Evolutionary conservation across 2,113 vertebrate genomes (phyloP).

Genomic region (Choloepus hoffmanni): DNA sequence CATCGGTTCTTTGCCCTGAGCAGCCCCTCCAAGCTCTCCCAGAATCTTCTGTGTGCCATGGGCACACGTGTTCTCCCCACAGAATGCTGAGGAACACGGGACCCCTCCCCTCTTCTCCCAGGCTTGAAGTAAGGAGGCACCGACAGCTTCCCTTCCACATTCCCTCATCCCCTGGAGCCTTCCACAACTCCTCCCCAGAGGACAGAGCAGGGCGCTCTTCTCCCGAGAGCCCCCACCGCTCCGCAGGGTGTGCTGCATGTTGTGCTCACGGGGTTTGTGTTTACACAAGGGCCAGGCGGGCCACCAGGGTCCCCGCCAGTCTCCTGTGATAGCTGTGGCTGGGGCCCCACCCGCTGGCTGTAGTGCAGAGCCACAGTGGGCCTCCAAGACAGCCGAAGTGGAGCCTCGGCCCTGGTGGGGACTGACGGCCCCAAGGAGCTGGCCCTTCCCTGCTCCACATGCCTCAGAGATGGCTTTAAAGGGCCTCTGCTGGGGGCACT

Average conservation of each 20-base stretch:
- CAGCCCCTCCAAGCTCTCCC: too few species aligned
- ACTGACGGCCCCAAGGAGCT: accelerated
- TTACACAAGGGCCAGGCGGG: neutral
- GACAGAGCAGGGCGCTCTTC: accelerated
- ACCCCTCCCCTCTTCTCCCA: too few species aligned
- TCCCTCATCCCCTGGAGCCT: neutral
- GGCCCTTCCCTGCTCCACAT: accelerated
- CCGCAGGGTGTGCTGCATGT: accelerated
- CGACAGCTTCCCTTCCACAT: neutral
- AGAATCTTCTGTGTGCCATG: neutral
- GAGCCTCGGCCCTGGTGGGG: neutral
- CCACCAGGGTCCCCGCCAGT: neutral
- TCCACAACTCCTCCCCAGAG: neutral
- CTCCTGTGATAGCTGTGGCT: neutral
- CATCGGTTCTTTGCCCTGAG: neutral
- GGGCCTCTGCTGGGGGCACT: neutral
- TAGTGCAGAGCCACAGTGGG: neutral
- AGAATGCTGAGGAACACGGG: neutral
- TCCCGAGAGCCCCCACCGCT: neutral
- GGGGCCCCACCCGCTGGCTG: neutral
- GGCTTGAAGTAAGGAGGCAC: too few species aligned
- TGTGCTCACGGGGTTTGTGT: accelerated
- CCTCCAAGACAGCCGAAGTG: neutral
- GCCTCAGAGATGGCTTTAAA: neutral
- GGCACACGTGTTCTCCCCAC: neutral